Evolutionary conservation across 2,113 vertebrate species (phyloP).

Genomic region (Oncorhynchus mykiss): DNA sequence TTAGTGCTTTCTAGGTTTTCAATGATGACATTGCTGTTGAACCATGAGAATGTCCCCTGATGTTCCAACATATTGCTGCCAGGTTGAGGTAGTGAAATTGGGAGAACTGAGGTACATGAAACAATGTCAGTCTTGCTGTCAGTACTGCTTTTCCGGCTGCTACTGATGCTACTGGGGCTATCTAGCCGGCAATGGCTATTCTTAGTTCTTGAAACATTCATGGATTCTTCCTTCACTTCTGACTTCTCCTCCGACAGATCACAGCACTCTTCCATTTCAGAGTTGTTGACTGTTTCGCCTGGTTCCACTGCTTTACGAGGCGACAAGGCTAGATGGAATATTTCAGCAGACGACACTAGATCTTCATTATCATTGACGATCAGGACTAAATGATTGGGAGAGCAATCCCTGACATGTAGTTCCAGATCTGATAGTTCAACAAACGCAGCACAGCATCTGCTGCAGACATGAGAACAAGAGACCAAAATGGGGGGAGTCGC

Average conservation of each 20-base stretch:
- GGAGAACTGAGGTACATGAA: constrained; percentile 80
- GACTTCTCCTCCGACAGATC: constrained; percentile 74
- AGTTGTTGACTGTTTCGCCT: constrained; percentile 71
- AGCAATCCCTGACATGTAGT: constrained; percentile 85
- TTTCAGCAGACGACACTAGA: constrained; percentile 75
- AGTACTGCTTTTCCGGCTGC: neutral
- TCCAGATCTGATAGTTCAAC: constrained; percentile 83
- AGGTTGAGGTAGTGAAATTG: constrained; percentile 86
- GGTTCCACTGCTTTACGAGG: constrained; percentile 76
- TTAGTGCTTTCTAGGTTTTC: constrained; percentile 88
- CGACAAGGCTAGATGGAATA: constrained; percentile 74
- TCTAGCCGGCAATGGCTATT: constrained; percentile 40
- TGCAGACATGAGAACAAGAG: constrained; percentile 81
- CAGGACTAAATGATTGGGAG: constrained; percentile 84
- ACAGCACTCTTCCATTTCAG: constrained; percentile 74
- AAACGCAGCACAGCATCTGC: constrained; percentile 86
- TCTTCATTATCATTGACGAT: constrained; percentile 79
- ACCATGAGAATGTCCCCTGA: constrained; percentile 79
- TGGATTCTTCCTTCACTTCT: constrained; percentile 77
- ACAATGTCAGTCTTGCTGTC: constrained; percentile 65
- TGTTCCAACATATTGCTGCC: constrained; percentile 80
- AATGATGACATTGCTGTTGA: constrained; percentile 84
- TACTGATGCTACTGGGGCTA: constrained; percentile 1
- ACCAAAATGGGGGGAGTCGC: constrained; percentile 72
- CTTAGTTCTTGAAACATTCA: constrained; percentile 72